Base-by-base conservation (phyloP, 1,140 invertebrate species). In the Nixonia krombeini region DNA sequence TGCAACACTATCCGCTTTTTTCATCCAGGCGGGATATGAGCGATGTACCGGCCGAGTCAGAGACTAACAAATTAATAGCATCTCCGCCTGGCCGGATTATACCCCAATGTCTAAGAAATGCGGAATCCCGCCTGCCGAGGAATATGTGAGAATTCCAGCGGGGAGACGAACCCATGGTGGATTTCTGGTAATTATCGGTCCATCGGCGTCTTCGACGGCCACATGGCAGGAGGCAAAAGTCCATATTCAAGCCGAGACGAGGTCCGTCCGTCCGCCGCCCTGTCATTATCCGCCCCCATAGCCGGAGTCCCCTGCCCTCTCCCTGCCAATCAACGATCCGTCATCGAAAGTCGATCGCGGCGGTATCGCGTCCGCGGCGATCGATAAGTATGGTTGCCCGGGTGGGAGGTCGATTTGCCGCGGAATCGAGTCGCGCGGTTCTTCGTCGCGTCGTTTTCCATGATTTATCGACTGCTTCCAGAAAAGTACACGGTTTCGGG, bases 221-320 rank as follows among this genome's bases (percentile, higher is more conserved):
- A 84, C 80, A 84, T 83, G 83, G 80, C 75, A 72, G 76, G 70
- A 66, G 56, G 56, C 61, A 64, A 74, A 73, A 59, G 62, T 65
- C 61, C 29, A 68, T 63, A 21, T 61, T 49, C 44, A 51, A 61
- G 66, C 50, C 59, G 52, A 23, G 29, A 18, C 41, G 33, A 55
- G 52, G 51, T 55, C 52, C 49, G 28, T 72, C 58, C n/a, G n/a
- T 62, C 67, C 42, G 62, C 83, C 83, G 83, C 81, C 80, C 83
- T 85, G 81, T 85, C 76, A 85, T 85, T 85, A 84, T 83, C 81
- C 80, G 74, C 82, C 83, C 81, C 76, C 83, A 70, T 79, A 68
- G 68, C 75, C 45, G 68, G 50, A 67, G 79, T 79, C 76, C 79
- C 67, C 58, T 66, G 61, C 46, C 68, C 57, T 70, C 15, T 46